Evolutionary conservation across 2,797 vertebrate genomes (phyloP).

Genomic region (Linurgus olivaceus): DNA sequence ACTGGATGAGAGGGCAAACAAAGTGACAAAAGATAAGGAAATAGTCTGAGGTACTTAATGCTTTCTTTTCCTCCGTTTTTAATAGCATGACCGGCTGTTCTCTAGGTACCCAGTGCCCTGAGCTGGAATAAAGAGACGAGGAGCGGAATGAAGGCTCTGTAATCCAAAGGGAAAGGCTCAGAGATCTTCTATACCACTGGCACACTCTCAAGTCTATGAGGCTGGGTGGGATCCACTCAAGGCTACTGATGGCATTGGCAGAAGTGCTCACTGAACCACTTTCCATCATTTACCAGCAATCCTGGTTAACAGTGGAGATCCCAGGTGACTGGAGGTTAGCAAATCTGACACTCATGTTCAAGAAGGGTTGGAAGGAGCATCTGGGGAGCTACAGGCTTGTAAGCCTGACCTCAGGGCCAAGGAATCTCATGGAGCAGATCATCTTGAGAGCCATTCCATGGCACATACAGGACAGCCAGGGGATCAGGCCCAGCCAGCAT

Average conservation of each 20-base stretch:
- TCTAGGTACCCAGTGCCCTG: background rate
- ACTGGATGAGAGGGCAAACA: background rate
- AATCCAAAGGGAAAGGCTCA: background rate
- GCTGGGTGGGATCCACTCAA: background rate
- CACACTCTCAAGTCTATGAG: background rate
- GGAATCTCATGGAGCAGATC: background rate
- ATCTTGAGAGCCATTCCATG: background rate
- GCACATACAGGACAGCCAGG: background rate
- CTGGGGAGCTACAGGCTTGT: background rate
- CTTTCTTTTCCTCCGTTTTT: background rate
- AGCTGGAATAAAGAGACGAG: fast-evolving
- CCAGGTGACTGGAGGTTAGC: background rate
- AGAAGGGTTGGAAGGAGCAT: background rate
- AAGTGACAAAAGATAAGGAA: background rate
- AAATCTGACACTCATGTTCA: background rate
- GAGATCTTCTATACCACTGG: background rate
- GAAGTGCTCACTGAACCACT: background rate
- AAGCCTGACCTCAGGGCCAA: background rate
- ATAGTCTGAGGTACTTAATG: background rate
- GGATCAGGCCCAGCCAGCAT: background rate
- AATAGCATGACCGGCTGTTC: background rate
- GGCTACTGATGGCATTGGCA: background rate
- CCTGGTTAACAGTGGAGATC: background rate
- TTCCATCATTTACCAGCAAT: background rate
- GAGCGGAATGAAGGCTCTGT: background rate